Evolutionary conservation across 2,797 vertebrate species (phyloP), one percentile per base, ranked within the genome.

Genomic region (Agapornis canus): DNA sequence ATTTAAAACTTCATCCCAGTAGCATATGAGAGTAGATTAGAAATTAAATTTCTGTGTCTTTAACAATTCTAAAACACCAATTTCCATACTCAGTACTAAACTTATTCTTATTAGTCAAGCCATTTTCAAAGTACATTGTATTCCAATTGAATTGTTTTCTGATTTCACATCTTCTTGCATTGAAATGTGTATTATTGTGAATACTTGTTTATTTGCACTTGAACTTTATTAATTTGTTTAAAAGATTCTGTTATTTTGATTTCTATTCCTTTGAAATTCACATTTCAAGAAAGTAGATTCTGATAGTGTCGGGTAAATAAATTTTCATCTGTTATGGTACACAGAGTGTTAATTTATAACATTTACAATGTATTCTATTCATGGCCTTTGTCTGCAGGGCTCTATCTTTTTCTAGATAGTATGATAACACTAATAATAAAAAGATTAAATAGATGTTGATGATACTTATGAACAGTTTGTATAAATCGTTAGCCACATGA

Each of bases 81-180:
- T 93, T 92, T 95, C 91, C 90, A 85, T 91, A 81, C 52, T 95
- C 29, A 86, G 54, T 26, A 21, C 89, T 81, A 89, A 89, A 86
- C 81, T 94, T 89, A 72, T 32, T 95, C 81, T 89, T 81, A 64
- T 79, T 96, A 91, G 31, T 82, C 51, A 79, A 86, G 21, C 35
- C 56, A 60, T 94, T 96, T 96, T 93, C 95, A 93, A 95, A 96
- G 92, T 91, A 26, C 51, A 77, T 59, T 89, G 49, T 96, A 81
- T 97, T 97, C 81, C 91, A 95, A 40, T 60, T 75, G 93, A 66
- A 95, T 90, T 13, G 20, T 88, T 83, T 84, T 78, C 40, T 85
- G 51, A 25, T 91, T 96, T 76, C 87, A 89, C 45, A 61, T 57
- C 89, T 66, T 88, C 76, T 79, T 90, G 11, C 57, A 68, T 69